Conservation (phyloP, 2,888 invertebrate species). For the Linyphia triangularis region DNA sequence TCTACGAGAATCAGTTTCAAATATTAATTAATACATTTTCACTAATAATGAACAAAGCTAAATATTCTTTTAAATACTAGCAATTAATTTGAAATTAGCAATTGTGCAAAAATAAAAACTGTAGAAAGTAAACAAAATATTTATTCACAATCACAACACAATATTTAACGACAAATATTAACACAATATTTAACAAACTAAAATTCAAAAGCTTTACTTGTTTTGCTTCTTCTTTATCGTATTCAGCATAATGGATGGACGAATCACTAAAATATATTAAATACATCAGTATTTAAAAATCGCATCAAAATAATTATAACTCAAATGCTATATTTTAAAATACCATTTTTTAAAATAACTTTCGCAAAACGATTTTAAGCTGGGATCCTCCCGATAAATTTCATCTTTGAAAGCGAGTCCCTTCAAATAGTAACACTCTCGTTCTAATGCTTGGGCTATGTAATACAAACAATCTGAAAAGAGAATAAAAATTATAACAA, state of each 20-base stretch:
- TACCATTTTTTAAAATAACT: slow-evolving; percentile 79
- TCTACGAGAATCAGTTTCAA: background rate
- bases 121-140: too few species aligned
- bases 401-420: slow-evolving; percentile 87
- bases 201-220: too few species aligned
- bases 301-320: background rate
- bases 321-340: background rate
- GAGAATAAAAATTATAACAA: background rate
- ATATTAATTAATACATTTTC: too few species aligned
- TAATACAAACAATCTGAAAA: slow-evolving; percentile 86
- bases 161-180: too few species aligned
- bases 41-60: too few species aligned
- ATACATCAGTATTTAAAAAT: background rate
- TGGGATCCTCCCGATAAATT: slow-evolving; percentile 86
- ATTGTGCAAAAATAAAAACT: too few species aligned
- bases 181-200: too few species aligned
- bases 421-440: slow-evolving; percentile 87
- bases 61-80: too few species aligned
- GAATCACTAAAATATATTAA: slow-evolving; percentile 78
- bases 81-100: too few species aligned
- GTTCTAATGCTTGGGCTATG: slow-evolving; percentile 86
- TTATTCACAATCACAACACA: too few species aligned
- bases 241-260: slow-evolving; percentile 76
- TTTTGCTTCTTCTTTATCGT: slow-evolving; percentile 78
- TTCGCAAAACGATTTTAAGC: slow-evolving; percentile 82